Conservation (phyloP, 1,140 invertebrate genomes). For the Hylyphantes graminicola region DNA sequence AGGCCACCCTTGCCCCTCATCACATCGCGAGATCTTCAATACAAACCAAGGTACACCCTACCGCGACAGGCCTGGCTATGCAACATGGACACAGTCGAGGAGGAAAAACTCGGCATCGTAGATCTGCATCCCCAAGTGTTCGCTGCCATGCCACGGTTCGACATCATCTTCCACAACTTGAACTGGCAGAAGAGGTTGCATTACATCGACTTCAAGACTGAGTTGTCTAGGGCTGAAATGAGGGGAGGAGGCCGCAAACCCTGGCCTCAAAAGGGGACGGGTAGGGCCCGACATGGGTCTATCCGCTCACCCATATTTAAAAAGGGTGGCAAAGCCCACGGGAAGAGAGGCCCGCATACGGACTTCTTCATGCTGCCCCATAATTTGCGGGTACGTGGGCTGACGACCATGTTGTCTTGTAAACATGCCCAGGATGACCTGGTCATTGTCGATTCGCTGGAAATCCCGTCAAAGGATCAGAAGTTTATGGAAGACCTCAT, state of each 20-base stretch:
- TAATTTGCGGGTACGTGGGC: conserved; percentile 78
- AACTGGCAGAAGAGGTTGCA: conserved; percentile 89
- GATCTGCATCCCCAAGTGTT: conserved; percentile 91
- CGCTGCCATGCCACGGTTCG: conserved; percentile 83
- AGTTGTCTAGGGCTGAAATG: conserved; percentile 84
- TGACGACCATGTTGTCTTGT: conserved; percentile 84
- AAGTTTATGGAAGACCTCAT: conserved; percentile 83
- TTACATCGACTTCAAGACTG: conserved; percentile 68
- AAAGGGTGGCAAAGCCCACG: conserved; percentile 80
- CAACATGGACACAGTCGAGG: conserved; percentile 82
- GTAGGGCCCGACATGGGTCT: conserved; percentile 89
- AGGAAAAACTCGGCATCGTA: conserved; percentile 84
- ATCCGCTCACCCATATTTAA: conserved; percentile 86
- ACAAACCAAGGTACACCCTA: conserved; percentile 65
- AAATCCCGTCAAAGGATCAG: conserved; percentile 85
- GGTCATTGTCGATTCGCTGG: conserved; percentile 87
- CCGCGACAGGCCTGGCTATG: conserved; percentile 90
- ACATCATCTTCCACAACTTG: conserved; percentile 88
- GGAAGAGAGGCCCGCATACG: conserved; percentile 86
- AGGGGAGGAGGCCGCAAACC: conserved; percentile 89
- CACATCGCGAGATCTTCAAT: conserved; percentile 65
- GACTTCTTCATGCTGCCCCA: conserved; percentile 94
- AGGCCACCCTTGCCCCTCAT: conserved; percentile 62
- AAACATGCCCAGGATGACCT: conserved; percentile 97
- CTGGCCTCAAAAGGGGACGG: conserved; percentile 94